phyloP scores from a whole-genome alignment of 2,113 vertebrate genomes.

The Entelurus aequoreus region DNA sequence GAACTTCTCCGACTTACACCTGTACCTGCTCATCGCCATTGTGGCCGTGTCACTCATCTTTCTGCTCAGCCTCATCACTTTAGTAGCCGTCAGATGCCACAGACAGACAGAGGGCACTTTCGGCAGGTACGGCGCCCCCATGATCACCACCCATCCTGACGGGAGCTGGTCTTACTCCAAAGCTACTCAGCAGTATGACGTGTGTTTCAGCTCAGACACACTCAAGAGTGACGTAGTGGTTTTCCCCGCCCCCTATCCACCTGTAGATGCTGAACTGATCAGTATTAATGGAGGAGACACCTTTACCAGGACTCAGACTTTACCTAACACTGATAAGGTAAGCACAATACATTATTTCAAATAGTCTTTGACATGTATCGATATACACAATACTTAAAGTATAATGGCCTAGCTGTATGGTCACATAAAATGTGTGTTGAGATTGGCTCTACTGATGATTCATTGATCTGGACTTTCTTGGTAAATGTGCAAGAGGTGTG shows the following conservation, averaged over 20 bases:
- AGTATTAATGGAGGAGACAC: slow-evolving; percentile 45
- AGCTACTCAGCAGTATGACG: slow-evolving; percentile 60
- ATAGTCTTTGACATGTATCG: neutral
- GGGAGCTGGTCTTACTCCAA: slow-evolving; percentile 63
- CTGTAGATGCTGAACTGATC: slow-evolving; percentile 42
- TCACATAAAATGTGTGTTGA: too few relatives aligned
- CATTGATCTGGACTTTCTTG: too few relatives aligned
- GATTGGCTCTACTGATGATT: too few relatives aligned
- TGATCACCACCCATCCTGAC: slow-evolving; percentile 53
- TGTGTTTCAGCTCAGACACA: slow-evolving; percentile 57
- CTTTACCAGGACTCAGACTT: slow-evolving; percentile 46
- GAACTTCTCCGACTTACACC: slow-evolving; percentile 45
- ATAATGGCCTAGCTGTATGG: neutral
- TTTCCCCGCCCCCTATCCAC: slow-evolving; percentile 37
- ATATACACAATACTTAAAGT: neutral
- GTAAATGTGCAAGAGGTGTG: too few relatives aligned
- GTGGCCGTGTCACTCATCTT: slow-evolving; percentile 50
- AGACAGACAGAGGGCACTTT: slow-evolving; percentile 34
- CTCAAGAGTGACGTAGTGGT: slow-evolving; percentile 55
- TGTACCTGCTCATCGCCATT: slow-evolving; percentile 53
- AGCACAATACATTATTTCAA: neutral
- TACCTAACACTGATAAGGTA: slow-evolving; percentile 21
- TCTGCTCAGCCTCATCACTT: slow-evolving; percentile 47
- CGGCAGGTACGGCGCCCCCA: slow-evolving; percentile 45
- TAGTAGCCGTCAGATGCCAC: slow-evolving; percentile 53